A percentile compares a stretch with the other conserved stretches of the same genome.
These are phyloP conservation scores for Balaeniceps rex DNA, from an alignment of 2,113 vertebrate species.

Conservation along the genomic window DNA sequence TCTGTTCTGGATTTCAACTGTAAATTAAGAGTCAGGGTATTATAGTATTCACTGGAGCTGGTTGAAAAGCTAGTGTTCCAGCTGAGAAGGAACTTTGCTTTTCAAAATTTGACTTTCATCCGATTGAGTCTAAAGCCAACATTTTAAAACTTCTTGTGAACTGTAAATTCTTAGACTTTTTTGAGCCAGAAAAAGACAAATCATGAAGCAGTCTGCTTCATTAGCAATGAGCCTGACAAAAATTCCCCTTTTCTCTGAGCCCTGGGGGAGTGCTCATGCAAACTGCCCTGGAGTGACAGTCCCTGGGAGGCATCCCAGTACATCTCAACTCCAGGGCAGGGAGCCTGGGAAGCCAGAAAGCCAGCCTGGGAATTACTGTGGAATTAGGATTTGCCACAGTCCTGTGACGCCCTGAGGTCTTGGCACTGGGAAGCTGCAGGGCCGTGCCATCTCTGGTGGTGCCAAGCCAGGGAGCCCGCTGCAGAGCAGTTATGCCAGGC, in stretches of 20 bases:
- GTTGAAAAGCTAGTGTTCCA: background rate
- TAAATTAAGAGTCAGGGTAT: background rate
- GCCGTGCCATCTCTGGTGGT: fast-evolving
- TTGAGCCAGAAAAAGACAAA: background rate
- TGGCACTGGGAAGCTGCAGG: background rate
- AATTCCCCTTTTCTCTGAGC: background rate
- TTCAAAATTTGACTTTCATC: background rate
- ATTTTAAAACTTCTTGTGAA: background rate
- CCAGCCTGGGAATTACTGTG: background rate
- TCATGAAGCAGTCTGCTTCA: background rate
- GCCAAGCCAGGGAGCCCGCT: background rate
- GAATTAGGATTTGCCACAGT: background rate
- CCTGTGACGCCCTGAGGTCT: background rate
- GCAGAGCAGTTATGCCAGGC: background rate
- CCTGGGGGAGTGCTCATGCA: background rate
- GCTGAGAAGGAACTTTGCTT: background rate
- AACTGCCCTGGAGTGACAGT: background rate
- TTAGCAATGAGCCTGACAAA: background rate
- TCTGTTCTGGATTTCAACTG: background rate
- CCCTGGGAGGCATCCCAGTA: background rate
- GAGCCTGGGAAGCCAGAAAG: constrained; percentile 22
- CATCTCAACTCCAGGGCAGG: background rate
- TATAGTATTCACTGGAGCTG: background rate
- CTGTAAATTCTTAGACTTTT: background rate
- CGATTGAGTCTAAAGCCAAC: background rate